These are phyloP conservation scores for Drosophila pachea DNA, from an alignment of 1,140 invertebrate genomes.

Conservation along the genomic window DNA sequence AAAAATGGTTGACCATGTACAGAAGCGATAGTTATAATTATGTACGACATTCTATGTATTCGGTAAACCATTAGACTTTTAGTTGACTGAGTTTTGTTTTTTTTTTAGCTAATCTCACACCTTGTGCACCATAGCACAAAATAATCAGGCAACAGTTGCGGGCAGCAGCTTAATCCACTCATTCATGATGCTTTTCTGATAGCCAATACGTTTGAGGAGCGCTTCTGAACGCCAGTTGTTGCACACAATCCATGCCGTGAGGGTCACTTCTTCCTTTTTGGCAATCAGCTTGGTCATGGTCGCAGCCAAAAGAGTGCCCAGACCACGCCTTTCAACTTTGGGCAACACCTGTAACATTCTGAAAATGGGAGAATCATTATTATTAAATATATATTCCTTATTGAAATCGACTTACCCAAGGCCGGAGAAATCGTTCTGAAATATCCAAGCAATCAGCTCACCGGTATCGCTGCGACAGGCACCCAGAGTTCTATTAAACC, in stretches of 20 bases:
- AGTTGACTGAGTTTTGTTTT: background rate
- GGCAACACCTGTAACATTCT: conserved; percentile 67
- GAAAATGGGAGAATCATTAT: background rate
- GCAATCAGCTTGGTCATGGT: conserved; percentile 56
- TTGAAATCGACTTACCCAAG: conserved; percentile 46
- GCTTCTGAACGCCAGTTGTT: conserved; percentile 62
- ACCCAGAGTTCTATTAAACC: conserved; percentile 56
- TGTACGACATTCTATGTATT: conserved; percentile 9
- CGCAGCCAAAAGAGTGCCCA: conserved; percentile 57
- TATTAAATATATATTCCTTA: background rate
- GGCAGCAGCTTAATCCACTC: conserved; percentile 70
- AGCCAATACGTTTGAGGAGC: conserved; percentile 59
- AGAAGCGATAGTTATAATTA: conserved; percentile 25
- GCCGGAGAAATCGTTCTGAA: conserved; percentile 72
- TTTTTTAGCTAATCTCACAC: background rate
- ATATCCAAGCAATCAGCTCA: conserved; percentile 67
- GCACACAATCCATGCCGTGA: conserved; percentile 67
- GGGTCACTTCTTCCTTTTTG: conserved; percentile 40
- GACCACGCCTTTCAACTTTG: conserved; percentile 59
- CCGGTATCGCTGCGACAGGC: conserved; percentile 50
- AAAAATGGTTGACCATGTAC: conserved; percentile 64
- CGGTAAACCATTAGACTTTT: conserved; percentile 5
- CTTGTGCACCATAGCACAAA: too few relatives aligned
- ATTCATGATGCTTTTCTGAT: conserved; percentile 43
- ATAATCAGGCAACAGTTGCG: background rate